phyloP scores from a whole-genome alignment of 1,140 invertebrate species.

The Drosophila setifemur region DNA sequence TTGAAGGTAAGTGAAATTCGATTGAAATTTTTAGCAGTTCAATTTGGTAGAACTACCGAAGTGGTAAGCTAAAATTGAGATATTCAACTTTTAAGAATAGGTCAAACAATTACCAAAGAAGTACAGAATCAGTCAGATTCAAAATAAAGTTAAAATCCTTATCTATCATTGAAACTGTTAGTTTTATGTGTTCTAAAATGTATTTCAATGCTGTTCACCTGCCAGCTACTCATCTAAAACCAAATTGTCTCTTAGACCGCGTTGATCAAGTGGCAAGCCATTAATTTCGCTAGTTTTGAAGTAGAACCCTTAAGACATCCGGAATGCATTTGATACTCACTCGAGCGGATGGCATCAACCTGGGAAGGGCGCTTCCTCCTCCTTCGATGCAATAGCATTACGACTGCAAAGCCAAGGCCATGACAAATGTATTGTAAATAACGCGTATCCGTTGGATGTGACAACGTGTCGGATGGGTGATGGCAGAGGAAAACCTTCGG shows the following conservation, averaged over 20 bases:
- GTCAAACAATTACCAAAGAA: no score
- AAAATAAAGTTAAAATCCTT: no score
- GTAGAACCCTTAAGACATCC: neutral
- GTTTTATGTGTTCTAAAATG: no score
- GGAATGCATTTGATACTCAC: constrained; percentile 24
- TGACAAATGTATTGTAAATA: constrained; percentile 75
- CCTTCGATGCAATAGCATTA: neutral
- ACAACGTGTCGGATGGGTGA: constrained; percentile 42
- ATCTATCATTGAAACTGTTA: no score
- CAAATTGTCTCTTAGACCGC: constrained; percentile 13
- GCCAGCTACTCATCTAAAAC: neutral
- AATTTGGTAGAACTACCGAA: no score
- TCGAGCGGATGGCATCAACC: constrained; percentile 18
- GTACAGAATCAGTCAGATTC: no score
- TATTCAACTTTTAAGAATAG: no score
- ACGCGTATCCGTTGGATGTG: constrained; percentile 54
- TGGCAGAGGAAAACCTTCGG: constrained; percentile 16
- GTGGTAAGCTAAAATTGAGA: no score
- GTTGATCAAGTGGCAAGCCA: constrained; percentile 23
- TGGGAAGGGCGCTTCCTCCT: no score
- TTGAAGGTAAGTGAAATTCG: no score
- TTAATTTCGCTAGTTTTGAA: constrained; percentile 1
- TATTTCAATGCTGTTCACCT: neutral
- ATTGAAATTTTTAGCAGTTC: neutral
- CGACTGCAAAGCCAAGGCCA: constrained; percentile 47